Evolutionary conservation across 1,140 invertebrate species (phyloP).

Genomic region (Maniola jurtina): DNA sequence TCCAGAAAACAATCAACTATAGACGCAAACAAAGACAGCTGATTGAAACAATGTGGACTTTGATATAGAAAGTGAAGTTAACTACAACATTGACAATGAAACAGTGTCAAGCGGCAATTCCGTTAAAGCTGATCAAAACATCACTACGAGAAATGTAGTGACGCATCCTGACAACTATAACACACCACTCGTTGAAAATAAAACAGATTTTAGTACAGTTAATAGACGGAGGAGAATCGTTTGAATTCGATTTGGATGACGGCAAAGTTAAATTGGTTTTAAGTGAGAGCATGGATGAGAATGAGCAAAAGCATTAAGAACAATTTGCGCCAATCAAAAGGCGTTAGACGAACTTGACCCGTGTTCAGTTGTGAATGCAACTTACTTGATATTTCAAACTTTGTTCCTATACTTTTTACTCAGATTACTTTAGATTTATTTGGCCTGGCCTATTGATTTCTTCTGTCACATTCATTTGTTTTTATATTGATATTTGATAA

Average conservation of each 20-base stretch:
- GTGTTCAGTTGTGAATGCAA: conserved; percentile 19
- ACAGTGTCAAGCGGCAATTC: conserved; percentile 25
- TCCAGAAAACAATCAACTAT: neutral
- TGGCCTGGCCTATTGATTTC: too few relatives aligned
- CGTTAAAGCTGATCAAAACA: conserved; percentile 28
- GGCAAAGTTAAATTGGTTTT: conserved; percentile 19
- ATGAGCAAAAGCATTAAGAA: conserved; percentile 44
- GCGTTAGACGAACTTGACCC: conserved; percentile 52
- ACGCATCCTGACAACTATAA: conserved; percentile 21
- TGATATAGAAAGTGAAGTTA: conserved; percentile 25
- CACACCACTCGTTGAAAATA: neutral
- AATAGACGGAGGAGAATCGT: conserved; percentile 18
- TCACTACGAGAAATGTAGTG: conserved; percentile 29
- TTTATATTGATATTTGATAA: too few relatives aligned
- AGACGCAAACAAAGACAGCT: neutral
- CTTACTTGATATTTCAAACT: neutral
- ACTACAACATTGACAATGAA: conserved; percentile 28
- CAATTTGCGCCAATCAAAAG: conserved; percentile 55
- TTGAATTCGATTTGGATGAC: neutral
- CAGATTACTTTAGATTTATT: too few relatives aligned
- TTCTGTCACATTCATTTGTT: too few relatives aligned
- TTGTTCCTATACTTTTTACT: too few relatives aligned
- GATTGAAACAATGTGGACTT: conserved; percentile 1
- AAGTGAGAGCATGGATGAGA: conserved; percentile 38
- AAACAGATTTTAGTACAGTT: neutral